These are phyloP conservation scores for Opisthograptis luteolata DNA, from an alignment of 2,888 invertebrate genomes.

Conservation along the genomic window DNA sequence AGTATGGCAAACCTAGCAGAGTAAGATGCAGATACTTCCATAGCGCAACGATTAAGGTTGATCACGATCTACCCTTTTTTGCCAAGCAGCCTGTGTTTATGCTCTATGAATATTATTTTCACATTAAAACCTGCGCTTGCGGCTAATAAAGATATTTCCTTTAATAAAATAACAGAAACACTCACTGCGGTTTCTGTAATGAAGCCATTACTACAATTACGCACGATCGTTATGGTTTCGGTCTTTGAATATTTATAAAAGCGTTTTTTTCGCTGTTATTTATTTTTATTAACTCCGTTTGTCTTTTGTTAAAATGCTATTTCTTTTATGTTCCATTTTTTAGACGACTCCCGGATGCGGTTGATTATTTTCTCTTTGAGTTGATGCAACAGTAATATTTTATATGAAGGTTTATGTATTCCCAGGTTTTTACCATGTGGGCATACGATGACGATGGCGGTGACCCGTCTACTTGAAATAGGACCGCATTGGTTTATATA, in stretches of 20 bases:
- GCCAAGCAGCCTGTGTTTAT: slow-evolving; percentile 32
- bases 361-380: too few relatives aligned
- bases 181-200: background rate
- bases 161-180: background rate
- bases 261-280: background rate
- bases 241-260: background rate
- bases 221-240: background rate
- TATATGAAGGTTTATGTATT: too few relatives aligned
- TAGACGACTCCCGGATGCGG: too few relatives aligned
- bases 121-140: slow-evolving; percentile 18
- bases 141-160: slow-evolving; percentile 18
- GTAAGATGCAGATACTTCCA: slow-evolving; percentile 9
- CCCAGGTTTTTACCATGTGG: too few relatives aligned
- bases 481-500: too few relatives aligned
- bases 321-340: too few relatives aligned
- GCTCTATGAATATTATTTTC: slow-evolving; percentile 24
- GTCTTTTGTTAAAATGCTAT: too few relatives aligned
- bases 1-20: background rate
- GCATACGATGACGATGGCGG: too few relatives aligned
- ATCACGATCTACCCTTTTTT: slow-evolving; percentile 59
- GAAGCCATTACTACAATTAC: background rate
- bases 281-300: too few relatives aligned
- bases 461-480: too few relatives aligned
- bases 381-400: too few relatives aligned
- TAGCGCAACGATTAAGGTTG: slow-evolving; percentile 46